Evolutionary conservation across 2,113 vertebrate species (phyloP).

Genomic region (Paradoxurus hermaphroditus): DNA sequence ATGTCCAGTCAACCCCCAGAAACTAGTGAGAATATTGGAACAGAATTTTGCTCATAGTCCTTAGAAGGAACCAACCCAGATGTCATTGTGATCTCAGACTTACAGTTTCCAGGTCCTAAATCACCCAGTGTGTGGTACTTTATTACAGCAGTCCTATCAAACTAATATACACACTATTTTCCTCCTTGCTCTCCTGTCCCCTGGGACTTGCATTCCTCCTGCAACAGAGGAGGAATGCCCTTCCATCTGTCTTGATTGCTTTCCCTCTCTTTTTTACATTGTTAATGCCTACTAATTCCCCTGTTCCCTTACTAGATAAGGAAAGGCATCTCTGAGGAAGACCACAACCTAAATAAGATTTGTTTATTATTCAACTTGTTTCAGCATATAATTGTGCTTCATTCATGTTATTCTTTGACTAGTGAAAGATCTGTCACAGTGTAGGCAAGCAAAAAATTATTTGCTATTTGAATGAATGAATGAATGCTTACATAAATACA

Average conservation of each 20-base stretch:
- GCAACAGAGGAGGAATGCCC: not conserved
- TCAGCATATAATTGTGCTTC: not conserved
- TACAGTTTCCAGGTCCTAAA: not conserved
- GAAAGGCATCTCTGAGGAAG: not conserved
- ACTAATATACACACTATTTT: fast-evolving
- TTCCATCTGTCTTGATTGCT: not conserved
- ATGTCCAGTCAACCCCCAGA: not conserved
- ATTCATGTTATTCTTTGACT: not conserved
- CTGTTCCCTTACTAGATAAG: not conserved
- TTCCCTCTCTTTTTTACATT: not conserved
- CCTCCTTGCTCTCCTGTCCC: not conserved
- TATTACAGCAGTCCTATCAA: too few species aligned
- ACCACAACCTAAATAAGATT: not conserved
- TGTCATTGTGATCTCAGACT: not conserved
- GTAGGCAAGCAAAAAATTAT: not conserved
- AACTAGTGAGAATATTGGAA: not conserved
- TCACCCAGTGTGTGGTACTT: not conserved
- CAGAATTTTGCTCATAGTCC: too few species aligned
- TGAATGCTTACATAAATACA: not conserved
- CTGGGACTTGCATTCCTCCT: not conserved
- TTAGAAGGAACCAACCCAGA: not conserved
- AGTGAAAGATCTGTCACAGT: not conserved
- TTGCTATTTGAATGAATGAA: not conserved
- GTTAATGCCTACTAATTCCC: not conserved
- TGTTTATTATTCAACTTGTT: not conserved